Base-by-base conservation (phyloP, 2,113 vertebrate species). In the Saimiri boliviensis region DNA sequence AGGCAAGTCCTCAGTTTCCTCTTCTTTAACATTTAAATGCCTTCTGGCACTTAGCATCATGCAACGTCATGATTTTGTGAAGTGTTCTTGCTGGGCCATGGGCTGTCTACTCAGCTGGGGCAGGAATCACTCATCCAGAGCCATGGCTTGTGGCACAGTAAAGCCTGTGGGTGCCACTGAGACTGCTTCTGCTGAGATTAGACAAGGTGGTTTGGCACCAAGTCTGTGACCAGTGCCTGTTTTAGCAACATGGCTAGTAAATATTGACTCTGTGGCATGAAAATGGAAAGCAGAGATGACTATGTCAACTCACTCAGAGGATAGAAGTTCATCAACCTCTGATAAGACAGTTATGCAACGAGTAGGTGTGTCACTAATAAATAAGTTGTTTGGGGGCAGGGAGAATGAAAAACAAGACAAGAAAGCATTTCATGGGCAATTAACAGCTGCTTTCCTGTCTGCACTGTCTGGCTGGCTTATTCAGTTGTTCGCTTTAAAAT, bases 181-280 rank as follows among this genome's bases (percentile, higher is more conserved):
- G 91, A 58, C 66, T 82, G 86, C 82, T 21, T 79, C 87, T 32
- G 88, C 89, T 85, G 93, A 95, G 95, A 94, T 95, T 91, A 89
- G 91, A 54, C 81, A 87, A 81, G 84, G 89, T 47, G 3, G 19
- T 71, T 90, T 94, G 96, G 93, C 94, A 71, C 45, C 3, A 3
- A 32, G 58, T 87, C 89, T 12, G 58, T 45, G 83, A 52, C 8
- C 94, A 60, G 40, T 77, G 0, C 0, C 89, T 97, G 79, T 94
- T 97, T 94, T 96, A 97, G 95, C 97, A 96, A 93, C 56, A 89
- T 52, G 60, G 32, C 90, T 93, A 80, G 86, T 98, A 97, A 98
- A 98, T 98, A 98, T 98, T 98, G 98, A 96, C 97, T 96, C 80
- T 93, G 92, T 58, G 49, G 85, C 94, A 93, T 79, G 73, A 97